Evolutionary conservation across 2,888 invertebrate genomes (phyloP).

Genomic region (Muschampia plurimacula): DNA sequence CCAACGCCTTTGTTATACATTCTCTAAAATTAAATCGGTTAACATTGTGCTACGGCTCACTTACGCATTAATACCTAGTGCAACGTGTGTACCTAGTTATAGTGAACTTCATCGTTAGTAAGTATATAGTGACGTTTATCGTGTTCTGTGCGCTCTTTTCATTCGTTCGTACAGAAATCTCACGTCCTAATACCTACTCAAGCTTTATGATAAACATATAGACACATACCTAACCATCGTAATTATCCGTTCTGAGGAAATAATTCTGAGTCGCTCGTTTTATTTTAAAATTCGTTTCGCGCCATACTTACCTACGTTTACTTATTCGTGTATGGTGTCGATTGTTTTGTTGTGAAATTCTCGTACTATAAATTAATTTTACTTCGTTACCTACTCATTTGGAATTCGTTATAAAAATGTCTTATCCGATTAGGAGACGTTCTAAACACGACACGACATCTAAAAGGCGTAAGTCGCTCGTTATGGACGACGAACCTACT

Average conservation of each 20-base stretch:
- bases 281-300: neutral
- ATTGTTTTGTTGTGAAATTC: neutral
- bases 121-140: neutral
- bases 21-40: neutral
- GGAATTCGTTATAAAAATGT: neutral
- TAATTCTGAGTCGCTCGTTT: neutral
- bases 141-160: neutral
- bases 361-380: too few relatives aligned
- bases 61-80: neutral
- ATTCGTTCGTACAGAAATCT: slow-evolving; percentile 1
- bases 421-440: neutral
- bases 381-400: too few relatives aligned
- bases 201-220: neutral
- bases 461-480: neutral
- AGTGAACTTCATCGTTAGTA: neutral
- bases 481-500: neutral
- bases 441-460: neutral
- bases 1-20: slow-evolving; percentile 7
- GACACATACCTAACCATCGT: neutral
- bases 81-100: neutral
- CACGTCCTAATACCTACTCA: neutral
- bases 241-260: neutral
- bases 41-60: neutral
- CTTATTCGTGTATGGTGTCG: neutral
- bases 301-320: neutral